These are phyloP conservation scores for Oncorhynchus keta DNA, from an alignment of 2,113 vertebrate species.

Conservation along the genomic window DNA sequence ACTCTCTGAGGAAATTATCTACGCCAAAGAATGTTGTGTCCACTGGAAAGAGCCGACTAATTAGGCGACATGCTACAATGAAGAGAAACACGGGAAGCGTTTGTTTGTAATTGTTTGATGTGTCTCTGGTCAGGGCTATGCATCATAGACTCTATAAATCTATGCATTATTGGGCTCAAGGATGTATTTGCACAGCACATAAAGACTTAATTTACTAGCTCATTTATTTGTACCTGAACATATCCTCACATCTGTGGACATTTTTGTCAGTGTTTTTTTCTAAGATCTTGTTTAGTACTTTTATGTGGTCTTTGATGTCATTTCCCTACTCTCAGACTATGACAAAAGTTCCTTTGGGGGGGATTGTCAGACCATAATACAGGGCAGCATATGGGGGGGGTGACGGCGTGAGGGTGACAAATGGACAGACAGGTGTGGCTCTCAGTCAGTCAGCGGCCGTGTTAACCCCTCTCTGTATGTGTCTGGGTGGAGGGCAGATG, in stretches of 20 bases:
- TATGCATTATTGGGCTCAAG: not conserved
- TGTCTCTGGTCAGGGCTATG: not conserved
- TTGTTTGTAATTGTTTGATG: constrained; percentile 36
- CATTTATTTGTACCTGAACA: not conserved
- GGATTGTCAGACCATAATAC: no score
- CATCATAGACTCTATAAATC: not conserved
- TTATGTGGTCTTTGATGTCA: not conserved
- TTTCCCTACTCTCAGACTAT: constrained; percentile 3
- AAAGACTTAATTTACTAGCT: not conserved
- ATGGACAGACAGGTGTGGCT: constrained; percentile 64
- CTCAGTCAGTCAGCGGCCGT: constrained; percentile 2
- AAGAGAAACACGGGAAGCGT: constrained; percentile 15
- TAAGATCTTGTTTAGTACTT: not conserved
- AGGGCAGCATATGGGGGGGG: constrained; percentile 1
- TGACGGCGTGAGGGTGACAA: constrained; percentile 46
- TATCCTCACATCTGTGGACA: not conserved
- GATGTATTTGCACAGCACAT: not conserved
- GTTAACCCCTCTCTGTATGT: constrained; percentile 11
- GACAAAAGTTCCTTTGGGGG: not conserved
- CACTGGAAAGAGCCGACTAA: constrained; percentile 51
- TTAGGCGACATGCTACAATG: constrained; percentile 40
- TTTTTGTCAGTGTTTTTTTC: not conserved
- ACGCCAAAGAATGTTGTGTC: constrained; percentile 45
- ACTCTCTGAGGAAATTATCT: constrained; percentile 62
- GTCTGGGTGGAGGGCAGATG: constrained; percentile 15